These are phyloP conservation scores for Drosophila leontia DNA, from an alignment of 1,140 invertebrate genomes.

Conservation along the genomic window DNA sequence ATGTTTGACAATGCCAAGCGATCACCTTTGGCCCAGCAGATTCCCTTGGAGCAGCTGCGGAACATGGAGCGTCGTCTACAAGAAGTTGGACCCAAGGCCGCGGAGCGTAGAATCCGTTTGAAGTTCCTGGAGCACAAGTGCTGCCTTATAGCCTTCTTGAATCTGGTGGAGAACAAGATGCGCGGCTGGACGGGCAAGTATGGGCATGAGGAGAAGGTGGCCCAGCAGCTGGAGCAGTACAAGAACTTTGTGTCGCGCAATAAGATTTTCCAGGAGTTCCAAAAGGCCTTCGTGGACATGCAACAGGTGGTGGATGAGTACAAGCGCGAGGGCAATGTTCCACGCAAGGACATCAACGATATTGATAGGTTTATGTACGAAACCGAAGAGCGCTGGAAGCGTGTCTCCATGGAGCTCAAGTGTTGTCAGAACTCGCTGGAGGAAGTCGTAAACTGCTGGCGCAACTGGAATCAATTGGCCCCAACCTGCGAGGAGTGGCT, in stretches of 20 bases:
- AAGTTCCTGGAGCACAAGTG: conserved; percentile 97
- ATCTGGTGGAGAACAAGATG: conserved; percentile 94
- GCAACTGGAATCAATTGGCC: conserved; percentile 90
- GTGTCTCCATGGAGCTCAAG: conserved; percentile 94
- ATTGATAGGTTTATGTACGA: conserved; percentile 95
- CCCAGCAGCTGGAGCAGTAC: conserved; percentile 94
- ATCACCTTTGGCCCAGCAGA: conserved; percentile 87
- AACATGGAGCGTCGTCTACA: conserved; percentile 92
- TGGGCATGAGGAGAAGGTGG: conserved; percentile 92
- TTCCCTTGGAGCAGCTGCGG: conserved; percentile 92
- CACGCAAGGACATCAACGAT: conserved; percentile 90
- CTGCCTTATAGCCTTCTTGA: conserved; percentile 95
- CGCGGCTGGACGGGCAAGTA: conserved; percentile 96
- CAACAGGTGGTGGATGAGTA: conserved; percentile 96
- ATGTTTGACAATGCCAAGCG: conserved; percentile 90
- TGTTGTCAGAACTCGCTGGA: conserved; percentile 95
- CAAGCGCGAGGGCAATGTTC: conserved; percentile 93
- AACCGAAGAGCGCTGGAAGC: conserved; percentile 94
- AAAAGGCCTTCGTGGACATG: conserved; percentile 95
- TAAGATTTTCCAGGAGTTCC: conserved; percentile 97
- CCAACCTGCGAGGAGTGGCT: conserved; percentile 93
- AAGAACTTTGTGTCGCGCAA: conserved; percentile 96
- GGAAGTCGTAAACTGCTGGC: conserved; percentile 95
- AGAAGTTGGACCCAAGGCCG: conserved; percentile 89
- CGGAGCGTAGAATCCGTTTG: conserved; percentile 91